A percentile compares a stretch with the other conserved stretches of the same genome.
These are phyloP conservation scores for Hyles lineata DNA, from an alignment of 2,888 invertebrate species.

Conservation along the genomic window DNA sequence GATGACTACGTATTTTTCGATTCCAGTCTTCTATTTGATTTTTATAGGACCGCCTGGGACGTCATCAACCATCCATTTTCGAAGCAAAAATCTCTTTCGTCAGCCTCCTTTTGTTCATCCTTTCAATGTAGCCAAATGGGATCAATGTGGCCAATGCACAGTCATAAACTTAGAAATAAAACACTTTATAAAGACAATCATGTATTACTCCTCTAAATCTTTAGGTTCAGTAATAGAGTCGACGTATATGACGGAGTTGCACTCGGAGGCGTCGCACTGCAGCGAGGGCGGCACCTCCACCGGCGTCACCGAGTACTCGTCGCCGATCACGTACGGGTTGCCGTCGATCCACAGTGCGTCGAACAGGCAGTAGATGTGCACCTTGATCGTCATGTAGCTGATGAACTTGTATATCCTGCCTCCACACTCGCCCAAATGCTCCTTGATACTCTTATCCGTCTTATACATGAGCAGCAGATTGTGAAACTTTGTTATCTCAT, in stretches of 20 bases:
- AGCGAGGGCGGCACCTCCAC: slow-evolving; percentile 76
- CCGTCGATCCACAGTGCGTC: slow-evolving; percentile 81
- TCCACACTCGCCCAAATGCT: slow-evolving; percentile 78
- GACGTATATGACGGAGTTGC: slow-evolving; percentile 76
- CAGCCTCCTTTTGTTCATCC: no score
- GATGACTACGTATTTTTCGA: no score
- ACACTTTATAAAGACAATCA: slow-evolving; percentile 35
- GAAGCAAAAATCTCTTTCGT: no score
- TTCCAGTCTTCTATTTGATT: no score
- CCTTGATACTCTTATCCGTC: slow-evolving; percentile 76
- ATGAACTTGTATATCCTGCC: slow-evolving; percentile 79
- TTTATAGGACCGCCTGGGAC: no score
- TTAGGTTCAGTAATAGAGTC: slow-evolving; percentile 79
- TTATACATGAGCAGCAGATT: slow-evolving; percentile 77
- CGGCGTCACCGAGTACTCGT: slow-evolving; percentile 78
- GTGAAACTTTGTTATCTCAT: slow-evolving; percentile 79
- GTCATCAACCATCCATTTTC: no score
- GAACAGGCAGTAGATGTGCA: slow-evolving; percentile 78
- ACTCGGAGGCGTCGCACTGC: slow-evolving; percentile 78
- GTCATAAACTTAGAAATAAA: slow-evolving; percentile 30
- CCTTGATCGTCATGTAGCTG: slow-evolving; percentile 79
- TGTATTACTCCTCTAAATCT: slow-evolving; percentile 68
- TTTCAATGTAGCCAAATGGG: no score
- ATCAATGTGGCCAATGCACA: no score
- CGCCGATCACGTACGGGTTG: slow-evolving; percentile 78